phyloP scores from a whole-genome alignment of 1,140 invertebrate genomes.

The Ceratosolen solmsi region DNA sequence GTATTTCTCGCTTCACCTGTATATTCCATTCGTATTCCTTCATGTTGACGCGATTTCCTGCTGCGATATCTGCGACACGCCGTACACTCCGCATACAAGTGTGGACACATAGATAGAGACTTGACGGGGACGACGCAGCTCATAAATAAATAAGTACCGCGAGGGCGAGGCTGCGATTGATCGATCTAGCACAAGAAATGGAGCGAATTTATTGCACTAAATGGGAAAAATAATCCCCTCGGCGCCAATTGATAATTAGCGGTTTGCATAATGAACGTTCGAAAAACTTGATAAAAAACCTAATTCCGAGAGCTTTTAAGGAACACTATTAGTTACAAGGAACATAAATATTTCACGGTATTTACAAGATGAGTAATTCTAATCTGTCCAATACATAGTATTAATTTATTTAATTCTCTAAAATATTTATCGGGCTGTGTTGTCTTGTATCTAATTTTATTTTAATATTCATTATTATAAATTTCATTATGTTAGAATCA shows the following conservation, averaged over 20 bases:
- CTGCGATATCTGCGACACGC: constrained; percentile 19
- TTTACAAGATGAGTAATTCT: no score
- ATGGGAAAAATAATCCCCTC: constrained; percentile 5
- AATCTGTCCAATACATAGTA: no score
- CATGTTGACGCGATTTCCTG: constrained; percentile 41
- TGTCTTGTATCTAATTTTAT: no score
- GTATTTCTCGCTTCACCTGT: not conserved
- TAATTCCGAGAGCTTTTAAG: no score
- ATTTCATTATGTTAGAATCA: no score
- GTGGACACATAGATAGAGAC: not conserved
- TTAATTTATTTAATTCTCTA: no score
- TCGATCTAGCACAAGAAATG: constrained; percentile 24
- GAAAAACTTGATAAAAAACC: no score
- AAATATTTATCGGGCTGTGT: no score
- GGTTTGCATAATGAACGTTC: not conserved
- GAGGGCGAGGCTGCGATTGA: constrained; percentile 32
- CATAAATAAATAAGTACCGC: constrained; percentile 38
- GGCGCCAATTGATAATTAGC: not conserved
- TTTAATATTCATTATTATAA: no score
- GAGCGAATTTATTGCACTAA: constrained; percentile 21
- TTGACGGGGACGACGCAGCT: not conserved
- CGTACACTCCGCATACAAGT: not conserved
- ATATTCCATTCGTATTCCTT: constrained; percentile 24
- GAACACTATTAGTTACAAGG: no score
- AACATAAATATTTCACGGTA: no score